A percentile compares a stretch with the other conserved stretches of the same genome.
Conservation (phyloP, 1,140 invertebrate species). For the Pomacea maculata region DNA sequence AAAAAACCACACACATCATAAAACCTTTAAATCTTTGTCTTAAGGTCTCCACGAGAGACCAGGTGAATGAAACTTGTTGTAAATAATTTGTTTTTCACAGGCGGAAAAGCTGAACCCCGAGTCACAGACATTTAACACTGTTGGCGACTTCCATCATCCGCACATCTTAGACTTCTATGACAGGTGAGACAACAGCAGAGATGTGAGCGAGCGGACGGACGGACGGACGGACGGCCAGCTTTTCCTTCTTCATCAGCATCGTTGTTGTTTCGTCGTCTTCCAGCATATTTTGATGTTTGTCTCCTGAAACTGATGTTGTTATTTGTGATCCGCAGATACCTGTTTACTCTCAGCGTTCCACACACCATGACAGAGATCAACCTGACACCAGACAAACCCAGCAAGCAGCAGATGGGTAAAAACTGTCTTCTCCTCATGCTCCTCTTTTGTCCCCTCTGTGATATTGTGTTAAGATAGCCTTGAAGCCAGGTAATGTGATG, state of each 20-base stretch:
- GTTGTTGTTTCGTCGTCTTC: not conserved
- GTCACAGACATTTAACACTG: conserved; percentile 69
- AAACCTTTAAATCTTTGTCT: no score
- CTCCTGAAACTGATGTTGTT: not conserved
- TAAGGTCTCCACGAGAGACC: no score
- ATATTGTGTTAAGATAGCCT: no score
- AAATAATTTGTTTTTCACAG: not conserved
- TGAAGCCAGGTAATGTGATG: no score
- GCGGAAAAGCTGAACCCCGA: conserved; percentile 57
- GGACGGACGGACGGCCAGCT: not conserved
- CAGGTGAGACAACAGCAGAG: conserved; percentile 65
- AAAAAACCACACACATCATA: no score
- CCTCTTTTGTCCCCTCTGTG: no score
- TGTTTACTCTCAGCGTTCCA: conserved; percentile 52
- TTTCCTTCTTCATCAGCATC: not conserved
- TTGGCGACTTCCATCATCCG: conserved; percentile 69
- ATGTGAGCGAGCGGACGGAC: not conserved
- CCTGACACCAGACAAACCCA: conserved; percentile 53
- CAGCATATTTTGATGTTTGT: not conserved
- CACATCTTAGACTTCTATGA: conserved; percentile 69
- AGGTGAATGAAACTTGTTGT: no score
- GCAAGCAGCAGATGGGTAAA: conserved; percentile 45
- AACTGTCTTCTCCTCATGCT: not conserved
- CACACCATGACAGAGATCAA: conserved; percentile 51
- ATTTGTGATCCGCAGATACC: conserved; percentile 39